Evolutionary conservation across 2,797 vertebrate genomes (phyloP).

Genomic region (Anolis apletophallus): DNA sequence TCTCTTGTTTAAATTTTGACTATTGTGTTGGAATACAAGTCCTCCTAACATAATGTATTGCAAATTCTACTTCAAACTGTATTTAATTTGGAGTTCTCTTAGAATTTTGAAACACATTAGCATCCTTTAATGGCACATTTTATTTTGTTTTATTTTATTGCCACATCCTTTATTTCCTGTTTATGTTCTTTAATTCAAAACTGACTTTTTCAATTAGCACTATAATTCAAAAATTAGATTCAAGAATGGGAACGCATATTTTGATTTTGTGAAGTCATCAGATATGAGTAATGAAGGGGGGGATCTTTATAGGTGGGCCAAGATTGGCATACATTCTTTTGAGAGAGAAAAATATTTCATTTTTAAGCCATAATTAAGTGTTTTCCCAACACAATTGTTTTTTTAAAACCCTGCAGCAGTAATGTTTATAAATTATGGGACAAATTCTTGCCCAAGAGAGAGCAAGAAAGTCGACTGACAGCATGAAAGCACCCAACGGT

Average conservation of each 20-base stretch:
- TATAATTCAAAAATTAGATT: neutral
- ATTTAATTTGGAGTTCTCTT: neutral
- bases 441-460: rapidly evolving
- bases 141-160: neutral
- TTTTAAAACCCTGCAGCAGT: neutral
- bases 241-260: neutral
- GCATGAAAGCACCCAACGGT: neutral
- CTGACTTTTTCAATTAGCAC: neutral
- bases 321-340: neutral
- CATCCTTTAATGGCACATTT: neutral
- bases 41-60: neutral
- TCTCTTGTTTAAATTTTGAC: neutral
- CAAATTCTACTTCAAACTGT: neutral
- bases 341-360: neutral
- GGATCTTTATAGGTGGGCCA: neutral
- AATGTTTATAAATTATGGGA: neutral
- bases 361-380: neutral
- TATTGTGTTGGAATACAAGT: neutral
- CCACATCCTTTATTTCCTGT: neutral
- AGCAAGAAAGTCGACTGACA: neutral
- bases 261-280: rapidly evolving
- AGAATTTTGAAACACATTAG: neutral
- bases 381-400: neutral
- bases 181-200: neutral
- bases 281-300: neutral